Evolutionary conservation across 1,140 invertebrate genomes (phyloP).

Genomic region (Megalonaias nervosa): DNA sequence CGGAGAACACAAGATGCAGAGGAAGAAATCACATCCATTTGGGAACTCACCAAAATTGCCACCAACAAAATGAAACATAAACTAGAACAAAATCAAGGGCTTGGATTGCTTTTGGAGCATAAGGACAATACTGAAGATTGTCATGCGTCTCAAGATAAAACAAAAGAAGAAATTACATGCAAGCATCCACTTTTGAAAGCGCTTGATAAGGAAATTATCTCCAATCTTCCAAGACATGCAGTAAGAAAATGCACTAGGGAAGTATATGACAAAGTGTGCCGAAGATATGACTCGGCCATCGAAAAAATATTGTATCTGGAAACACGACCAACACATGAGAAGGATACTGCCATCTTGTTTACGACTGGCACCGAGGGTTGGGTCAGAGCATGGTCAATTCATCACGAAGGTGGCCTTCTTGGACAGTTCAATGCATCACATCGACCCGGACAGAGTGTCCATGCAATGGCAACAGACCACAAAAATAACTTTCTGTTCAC

Average conservation of each 20-base stretch:
- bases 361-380: slow-evolving; percentile 66
- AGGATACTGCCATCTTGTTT: slow-evolving; percentile 60
- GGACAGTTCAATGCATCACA: slow-evolving; percentile 73
- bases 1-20: background rate
- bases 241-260: slow-evolving; percentile 27
- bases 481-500: slow-evolving; percentile 62
- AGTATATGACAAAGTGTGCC: slow-evolving; percentile 67
- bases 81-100: slow-evolving; percentile 14
- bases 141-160: background rate
- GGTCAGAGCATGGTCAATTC: slow-evolving; percentile 68
- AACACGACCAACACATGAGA: slow-evolving; percentile 48
- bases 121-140: background rate
- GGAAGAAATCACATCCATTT: background rate
- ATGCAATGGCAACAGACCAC: slow-evolving; percentile 53
- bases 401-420: slow-evolving; percentile 57
- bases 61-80: slow-evolving; percentile 16
- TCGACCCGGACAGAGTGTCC: slow-evolving; percentile 62
- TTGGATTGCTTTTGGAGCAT: background rate
- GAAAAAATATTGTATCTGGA: slow-evolving; percentile 65
- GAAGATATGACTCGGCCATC: slow-evolving; percentile 62
- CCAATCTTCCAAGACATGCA: too few relatives aligned
- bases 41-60: background rate
- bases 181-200: slow-evolving; percentile 38
- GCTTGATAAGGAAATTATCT: slow-evolving; percentile 15
- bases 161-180: slow-evolving; percentile 12